Percentiles rank a stretch among this genome's conserved stretches.
These are phyloP conservation scores for Rhodeus uyekii DNA, from an alignment of 2,797 vertebrate species.

Conservation along the genomic window DNA sequence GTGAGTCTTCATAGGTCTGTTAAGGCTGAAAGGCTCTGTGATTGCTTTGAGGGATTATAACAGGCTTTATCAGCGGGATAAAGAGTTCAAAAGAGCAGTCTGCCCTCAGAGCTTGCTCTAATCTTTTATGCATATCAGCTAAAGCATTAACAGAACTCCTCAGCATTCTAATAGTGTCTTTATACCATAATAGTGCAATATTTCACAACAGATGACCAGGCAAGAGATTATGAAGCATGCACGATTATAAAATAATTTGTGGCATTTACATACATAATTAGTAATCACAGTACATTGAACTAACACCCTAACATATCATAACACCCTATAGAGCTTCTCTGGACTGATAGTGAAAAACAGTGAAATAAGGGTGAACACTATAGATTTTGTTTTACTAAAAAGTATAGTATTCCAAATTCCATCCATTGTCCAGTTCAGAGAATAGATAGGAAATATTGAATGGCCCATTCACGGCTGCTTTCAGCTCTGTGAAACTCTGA, in stretches of 20 bases:
- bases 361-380: neutral
- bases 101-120: constrained; percentile 44
- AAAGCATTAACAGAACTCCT: constrained; percentile 26
- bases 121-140: constrained; percentile 44
- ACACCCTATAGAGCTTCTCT: neutral
- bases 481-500: neutral
- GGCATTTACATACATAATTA: constrained; percentile 2
- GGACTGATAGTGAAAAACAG: neutral
- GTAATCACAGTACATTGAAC: neutral
- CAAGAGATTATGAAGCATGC: constrained; percentile 2
- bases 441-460: neutral
- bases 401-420: neutral
- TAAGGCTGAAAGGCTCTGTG: constrained; percentile 38
- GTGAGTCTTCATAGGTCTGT: constrained; percentile 20
- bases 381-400: neutral
- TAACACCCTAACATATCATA: no score
- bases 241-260: constrained; percentile 3
- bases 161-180: constrained; percentile 2
- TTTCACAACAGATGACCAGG: constrained; percentile 1
- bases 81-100: constrained; percentile 53
- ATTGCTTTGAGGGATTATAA: constrained; percentile 48
- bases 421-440: neutral
- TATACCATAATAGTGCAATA: neutral
- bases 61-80: constrained; percentile 49
- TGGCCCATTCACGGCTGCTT: neutral